Percentiles rank a stretch among this genome's conserved stretches.
phyloP scores from a whole-genome alignment of 2,113 vertebrate species.

The Lycocorax pyrrhopterus region DNA sequence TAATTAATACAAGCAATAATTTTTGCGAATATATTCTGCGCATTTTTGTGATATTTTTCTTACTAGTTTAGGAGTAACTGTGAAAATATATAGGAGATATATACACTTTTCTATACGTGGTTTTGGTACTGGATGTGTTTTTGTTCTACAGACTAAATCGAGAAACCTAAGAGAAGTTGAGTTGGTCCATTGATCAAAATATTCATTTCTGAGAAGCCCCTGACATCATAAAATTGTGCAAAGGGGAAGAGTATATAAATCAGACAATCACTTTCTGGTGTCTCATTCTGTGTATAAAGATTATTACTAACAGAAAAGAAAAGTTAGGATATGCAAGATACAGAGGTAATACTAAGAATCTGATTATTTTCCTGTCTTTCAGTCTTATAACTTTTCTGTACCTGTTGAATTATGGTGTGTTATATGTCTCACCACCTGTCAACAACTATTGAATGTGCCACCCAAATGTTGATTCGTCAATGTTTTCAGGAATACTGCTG shows the following conservation, averaged over 20 bases:
- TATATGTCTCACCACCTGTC: neutral
- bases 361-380: neutral
- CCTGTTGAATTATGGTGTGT: neutral
- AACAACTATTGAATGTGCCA: neutral
- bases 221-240: neutral
- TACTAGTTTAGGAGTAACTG: neutral
- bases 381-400: conserved; percentile 4
- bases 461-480: neutral
- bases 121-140: neutral
- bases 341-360: neutral
- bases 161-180: neutral
- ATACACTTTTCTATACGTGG: neutral
- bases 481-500: neutral
- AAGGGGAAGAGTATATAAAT: neutral
- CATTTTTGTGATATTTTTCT: neutral
- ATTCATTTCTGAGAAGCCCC: neutral
- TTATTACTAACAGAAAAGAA: neutral
- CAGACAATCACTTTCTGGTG: neutral
- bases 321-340: neutral
- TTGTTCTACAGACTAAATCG: neutral
- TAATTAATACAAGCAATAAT: neutral
- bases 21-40: neutral
- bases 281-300: neutral
- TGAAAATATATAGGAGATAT: neutral
- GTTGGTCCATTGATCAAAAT: neutral